Evolutionary conservation across 2,888 invertebrate genomes (phyloP).

Genomic region (Epiblema foenella): DNA sequence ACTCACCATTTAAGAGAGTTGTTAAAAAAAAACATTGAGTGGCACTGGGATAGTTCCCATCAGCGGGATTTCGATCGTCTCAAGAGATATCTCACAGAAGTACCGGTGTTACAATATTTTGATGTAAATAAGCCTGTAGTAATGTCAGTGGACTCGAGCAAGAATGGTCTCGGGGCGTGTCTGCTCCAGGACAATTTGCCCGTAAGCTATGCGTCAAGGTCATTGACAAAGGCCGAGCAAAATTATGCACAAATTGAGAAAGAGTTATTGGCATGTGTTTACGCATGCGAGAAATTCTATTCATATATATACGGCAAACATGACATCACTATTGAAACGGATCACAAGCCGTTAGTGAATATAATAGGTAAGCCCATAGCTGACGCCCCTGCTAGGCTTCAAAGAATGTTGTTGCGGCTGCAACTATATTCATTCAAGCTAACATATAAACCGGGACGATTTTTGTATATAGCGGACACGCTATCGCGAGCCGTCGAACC

Average conservation of each 20-base stretch:
- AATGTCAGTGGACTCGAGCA: conserved; percentile 35
- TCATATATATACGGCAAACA: conserved; percentile 30
- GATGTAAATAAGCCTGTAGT: conserved; percentile 26
- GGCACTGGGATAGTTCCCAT: not conserved
- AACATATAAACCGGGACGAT: too few species aligned
- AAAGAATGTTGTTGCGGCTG: conserved; percentile 19
- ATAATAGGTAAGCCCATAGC: conserved; percentile 17
- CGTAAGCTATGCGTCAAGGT: conserved; percentile 26
- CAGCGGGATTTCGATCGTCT: not conserved
- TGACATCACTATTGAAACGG: not conserved
- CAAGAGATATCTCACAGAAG: not conserved
- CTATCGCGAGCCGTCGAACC: too few species aligned
- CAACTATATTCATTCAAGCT: too few species aligned
- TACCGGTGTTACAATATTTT: conserved; percentile 29
- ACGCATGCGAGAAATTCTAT: conserved; percentile 34
- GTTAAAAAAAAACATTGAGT: too few species aligned
- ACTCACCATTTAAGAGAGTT: too few species aligned
- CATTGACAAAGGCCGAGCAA: conserved; percentile 27
- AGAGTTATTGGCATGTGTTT: conserved; percentile 31
- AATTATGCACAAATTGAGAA: conserved; percentile 31
- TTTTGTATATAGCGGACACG: too few species aligned
- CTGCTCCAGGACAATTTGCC: conserved; percentile 23
- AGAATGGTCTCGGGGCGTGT: conserved; percentile 33
- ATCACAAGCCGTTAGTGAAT: not conserved
- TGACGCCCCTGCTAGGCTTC: conserved; percentile 25